Evolutionary conservation across 2,797 vertebrate genomes (phyloP).

Genomic region (Tinamus major): DNA sequence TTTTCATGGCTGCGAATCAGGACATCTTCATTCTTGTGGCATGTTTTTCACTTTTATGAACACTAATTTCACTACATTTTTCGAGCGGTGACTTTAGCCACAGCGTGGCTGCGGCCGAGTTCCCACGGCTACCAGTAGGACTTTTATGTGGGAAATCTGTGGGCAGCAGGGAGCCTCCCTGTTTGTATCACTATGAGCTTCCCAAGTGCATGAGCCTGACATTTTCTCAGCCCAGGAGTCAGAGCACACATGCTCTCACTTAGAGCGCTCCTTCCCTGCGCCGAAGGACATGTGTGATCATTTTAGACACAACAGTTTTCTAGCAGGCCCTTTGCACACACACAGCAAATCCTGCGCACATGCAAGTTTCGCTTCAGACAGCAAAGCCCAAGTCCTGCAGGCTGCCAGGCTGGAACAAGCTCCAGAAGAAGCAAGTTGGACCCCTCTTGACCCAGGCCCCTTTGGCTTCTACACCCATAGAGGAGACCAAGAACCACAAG

Average conservation of each 20-base stretch:
- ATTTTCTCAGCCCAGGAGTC: constrained; percentile 63
- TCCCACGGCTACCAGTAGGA: constrained; percentile 75
- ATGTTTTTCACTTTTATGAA: constrained; percentile 69
- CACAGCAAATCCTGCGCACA: neutral
- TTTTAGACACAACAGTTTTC: constrained; percentile 29
- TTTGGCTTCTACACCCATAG: too few relatives aligned
- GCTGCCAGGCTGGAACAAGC: neutral
- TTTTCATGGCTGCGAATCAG: constrained; percentile 65
- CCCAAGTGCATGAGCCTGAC: constrained; percentile 68
- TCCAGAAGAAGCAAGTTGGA: neutral
- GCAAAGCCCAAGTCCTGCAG: neutral
- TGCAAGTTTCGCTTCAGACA: neutral
- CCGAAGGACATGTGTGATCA: constrained; percentile 64
- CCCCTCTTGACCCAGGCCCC: neutral
- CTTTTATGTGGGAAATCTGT: constrained; percentile 77
- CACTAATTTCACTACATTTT: constrained; percentile 70
- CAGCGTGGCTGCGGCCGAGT: constrained; percentile 67
- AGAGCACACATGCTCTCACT: constrained; percentile 73
- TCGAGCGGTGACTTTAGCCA: constrained; percentile 63
- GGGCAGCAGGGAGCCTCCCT: constrained; percentile 75
- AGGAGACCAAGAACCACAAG: neutral
- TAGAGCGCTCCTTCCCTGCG: constrained; percentile 44
- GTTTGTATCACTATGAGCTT: constrained; percentile 75
- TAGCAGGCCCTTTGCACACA: constrained; percentile 10
- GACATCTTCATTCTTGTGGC: constrained; percentile 65